Evolutionary conservation across 2,797 vertebrate species (phyloP).

Genomic region (Diplodus puntazzo): DNA sequence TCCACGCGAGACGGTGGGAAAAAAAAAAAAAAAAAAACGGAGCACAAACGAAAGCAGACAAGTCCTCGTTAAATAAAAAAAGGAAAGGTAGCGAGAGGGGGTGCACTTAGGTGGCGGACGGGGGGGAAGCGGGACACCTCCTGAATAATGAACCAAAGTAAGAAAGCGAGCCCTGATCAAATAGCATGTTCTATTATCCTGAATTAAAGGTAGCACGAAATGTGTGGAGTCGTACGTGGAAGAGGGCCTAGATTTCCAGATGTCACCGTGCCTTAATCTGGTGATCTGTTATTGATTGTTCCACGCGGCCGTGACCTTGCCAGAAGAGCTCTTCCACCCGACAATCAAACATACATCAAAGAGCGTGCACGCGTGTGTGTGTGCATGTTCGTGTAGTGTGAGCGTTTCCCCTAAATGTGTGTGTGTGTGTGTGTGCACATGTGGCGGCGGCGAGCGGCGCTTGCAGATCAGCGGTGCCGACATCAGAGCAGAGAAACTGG

Average conservation of each 20-base stretch:
- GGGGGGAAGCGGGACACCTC: constrained; percentile 59
- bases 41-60: constrained; percentile 52
- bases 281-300: constrained; percentile 85
- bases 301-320: constrained; percentile 80
- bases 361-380: constrained; percentile 46
- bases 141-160: constrained; percentile 73
- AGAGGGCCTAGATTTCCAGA: constrained; percentile 70
- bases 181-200: constrained; percentile 78
- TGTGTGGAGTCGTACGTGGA: constrained; percentile 56
- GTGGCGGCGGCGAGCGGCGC: constrained; percentile 47
- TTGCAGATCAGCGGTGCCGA: constrained; percentile 57
- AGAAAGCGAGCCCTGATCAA: constrained; percentile 72
- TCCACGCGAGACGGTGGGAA: constrained; percentile 36
- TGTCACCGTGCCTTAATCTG: constrained; percentile 82
- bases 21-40: constrained; percentile 35
- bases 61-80: constrained; percentile 69
- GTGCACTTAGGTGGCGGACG: constrained; percentile 67
- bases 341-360: constrained; percentile 84
- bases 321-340: constrained; percentile 80
- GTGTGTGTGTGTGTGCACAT: constrained; percentile 46
- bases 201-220: constrained; percentile 64
- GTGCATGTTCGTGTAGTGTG: too few species aligned
- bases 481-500: constrained; percentile 70
- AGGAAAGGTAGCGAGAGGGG: constrained; percentile 43
- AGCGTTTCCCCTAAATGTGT: too few species aligned